Base-by-base conservation (phyloP, 2,888 invertebrate genomes). In the Scelioninae gen. 1 region DNA sequence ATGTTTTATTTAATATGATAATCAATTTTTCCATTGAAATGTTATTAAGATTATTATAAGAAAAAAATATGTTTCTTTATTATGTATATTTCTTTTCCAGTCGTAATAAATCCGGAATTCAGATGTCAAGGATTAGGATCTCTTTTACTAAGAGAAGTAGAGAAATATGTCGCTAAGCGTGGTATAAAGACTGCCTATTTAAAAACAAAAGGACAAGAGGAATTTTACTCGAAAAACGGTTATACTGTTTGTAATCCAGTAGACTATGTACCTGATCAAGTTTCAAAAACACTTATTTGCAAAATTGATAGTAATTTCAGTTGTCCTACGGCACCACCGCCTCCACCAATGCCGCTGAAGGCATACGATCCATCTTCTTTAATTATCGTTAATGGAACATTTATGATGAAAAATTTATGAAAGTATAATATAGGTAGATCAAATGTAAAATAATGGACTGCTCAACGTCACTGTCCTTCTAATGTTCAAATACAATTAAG, bases 101-200 rank as follows among this genome's bases (percentile, higher is more conserved):
- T 97, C 85, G 95, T 97, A 13, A 96, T 97, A 88, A 94, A 94
- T 85, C 95, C 94, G 91, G 92, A 93, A 15, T 94, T 95, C 88
- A 94, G 97, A 85, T 96, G 96, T 10, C 94, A 95, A 92, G 97
- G 96, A 86, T 93, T 96, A 84, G 97, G 97, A 16, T 95, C 95
- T 87, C 93, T 94, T 88, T 93, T 97, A 45, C 95, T 97, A 95
- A 93, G 93, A 77, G 94, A 95, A 89, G 94, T 95, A 7, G 97
- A 97, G 93, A 94, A 95, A 84, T 96, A 96, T 90, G 95, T 94
- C 85, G 93, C 93, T 77, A 93, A 93, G 82, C 93, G 95, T 83
- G 93, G 94, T 79, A 93, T 96, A 84, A 94, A 94, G 88, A 94
- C 93, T 89, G 92, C 96, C 83, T 96, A 95, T 92, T 92, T 96